These are phyloP conservation scores for Todiramphus chloris DNA, from an alignment of 2,113 vertebrate species.

Conservation along the genomic window DNA sequence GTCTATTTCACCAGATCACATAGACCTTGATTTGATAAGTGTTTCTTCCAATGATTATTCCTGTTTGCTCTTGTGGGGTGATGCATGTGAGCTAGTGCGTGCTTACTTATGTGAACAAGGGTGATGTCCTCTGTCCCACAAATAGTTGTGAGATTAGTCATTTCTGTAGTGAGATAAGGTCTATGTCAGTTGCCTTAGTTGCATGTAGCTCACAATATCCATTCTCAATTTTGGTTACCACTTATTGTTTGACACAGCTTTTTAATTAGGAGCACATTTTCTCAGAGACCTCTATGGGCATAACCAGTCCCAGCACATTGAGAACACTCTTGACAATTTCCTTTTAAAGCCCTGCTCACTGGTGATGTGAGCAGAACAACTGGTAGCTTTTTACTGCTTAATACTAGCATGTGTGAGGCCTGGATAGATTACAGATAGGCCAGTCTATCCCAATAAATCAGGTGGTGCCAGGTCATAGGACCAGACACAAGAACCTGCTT, in stretches of 20 bases:
- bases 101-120: background rate
- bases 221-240: background rate
- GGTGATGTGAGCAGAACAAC: background rate
- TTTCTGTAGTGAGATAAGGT: background rate
- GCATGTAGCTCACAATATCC: background rate
- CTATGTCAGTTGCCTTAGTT: background rate
- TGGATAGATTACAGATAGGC: background rate
- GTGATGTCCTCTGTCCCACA: background rate
- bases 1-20: background rate
- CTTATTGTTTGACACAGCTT: slow-evolving; percentile 20
- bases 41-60: background rate
- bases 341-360: slow-evolving; percentile 40
- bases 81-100: background rate
- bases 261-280: slow-evolving; percentile 55
- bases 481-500: background rate
- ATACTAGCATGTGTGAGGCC: background rate
- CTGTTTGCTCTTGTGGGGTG: background rate
- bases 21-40: background rate
- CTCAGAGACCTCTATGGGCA: background rate
- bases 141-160: background rate
- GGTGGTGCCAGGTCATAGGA: background rate
- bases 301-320: background rate
- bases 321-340: slow-evolving; percentile 11
- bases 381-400: background rate
- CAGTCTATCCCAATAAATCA: background rate